These are phyloP conservation scores for Artibeus jamaicensis DNA, from an alignment of 2,797 vertebrate species.

Conservation along the genomic window DNA sequence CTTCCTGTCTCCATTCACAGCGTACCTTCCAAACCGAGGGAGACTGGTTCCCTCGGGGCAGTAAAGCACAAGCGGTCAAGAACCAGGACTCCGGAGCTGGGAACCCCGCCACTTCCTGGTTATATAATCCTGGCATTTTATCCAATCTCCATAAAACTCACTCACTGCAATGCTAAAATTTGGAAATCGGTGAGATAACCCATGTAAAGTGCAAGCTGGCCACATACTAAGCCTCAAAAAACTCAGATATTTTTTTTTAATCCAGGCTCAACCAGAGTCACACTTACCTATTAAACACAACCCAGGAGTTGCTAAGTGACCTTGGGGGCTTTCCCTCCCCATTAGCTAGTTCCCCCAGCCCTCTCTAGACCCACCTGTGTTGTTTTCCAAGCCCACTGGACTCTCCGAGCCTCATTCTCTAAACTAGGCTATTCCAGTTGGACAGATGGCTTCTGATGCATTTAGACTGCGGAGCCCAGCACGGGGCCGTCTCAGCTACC, in stretches of 20 bases:
- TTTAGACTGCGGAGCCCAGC: not conserved
- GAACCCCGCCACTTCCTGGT: constrained; percentile 51
- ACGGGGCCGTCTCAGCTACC: rapidly evolving
- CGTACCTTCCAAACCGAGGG: constrained; percentile 10
- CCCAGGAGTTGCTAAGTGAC: not conserved
- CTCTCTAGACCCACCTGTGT: not conserved
- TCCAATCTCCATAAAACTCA: constrained; percentile 29
- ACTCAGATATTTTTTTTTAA: not conserved
- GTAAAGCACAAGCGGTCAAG: not conserved
- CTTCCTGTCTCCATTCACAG: constrained; percentile 52
- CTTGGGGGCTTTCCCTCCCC: not conserved
- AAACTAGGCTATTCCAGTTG: not conserved
- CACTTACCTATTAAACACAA: not conserved
- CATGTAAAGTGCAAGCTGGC: not conserved
- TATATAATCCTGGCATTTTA: constrained; percentile 47
- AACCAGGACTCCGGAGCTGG: constrained; percentile 49
- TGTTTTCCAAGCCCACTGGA: not conserved
- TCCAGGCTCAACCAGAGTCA: not conserved
- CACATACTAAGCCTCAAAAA: not conserved
- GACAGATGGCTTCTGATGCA: not conserved
- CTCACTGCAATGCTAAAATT: constrained; percentile 10
- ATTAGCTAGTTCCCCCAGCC: not conserved
- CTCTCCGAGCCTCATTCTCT: not conserved
- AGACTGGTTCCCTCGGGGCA: not conserved
- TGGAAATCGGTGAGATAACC: not conserved